These are phyloP conservation scores for Globicephala melas DNA, from an alignment of 2,113 vertebrate species.

Conservation along the genomic window DNA sequence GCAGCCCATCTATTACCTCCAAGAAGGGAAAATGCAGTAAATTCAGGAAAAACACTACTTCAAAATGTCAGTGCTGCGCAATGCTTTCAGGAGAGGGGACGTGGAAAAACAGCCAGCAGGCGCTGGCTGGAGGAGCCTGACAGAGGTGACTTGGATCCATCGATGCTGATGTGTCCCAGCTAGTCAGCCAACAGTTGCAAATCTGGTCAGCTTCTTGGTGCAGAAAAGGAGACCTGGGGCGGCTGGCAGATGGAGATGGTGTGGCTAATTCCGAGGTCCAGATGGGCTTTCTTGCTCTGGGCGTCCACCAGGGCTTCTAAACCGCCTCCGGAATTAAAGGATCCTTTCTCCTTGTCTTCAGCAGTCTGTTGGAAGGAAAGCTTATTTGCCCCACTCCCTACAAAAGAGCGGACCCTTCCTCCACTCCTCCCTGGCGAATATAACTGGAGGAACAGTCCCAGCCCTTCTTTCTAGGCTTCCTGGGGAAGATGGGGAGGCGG, in stretches of 20 bases:
- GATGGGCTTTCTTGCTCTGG: not conserved
- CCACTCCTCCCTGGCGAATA: not conserved
- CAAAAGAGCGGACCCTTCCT: not conserved
- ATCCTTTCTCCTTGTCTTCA: not conserved
- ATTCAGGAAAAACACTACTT: not conserved
- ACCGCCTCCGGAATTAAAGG: not conserved
- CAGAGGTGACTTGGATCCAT: not conserved
- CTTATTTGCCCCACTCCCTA: not conserved
- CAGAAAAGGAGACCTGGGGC: not conserved
- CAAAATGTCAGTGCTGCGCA: not conserved
- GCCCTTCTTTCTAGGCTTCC: not conserved
- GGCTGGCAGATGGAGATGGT: not conserved
- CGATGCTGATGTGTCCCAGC: not conserved
- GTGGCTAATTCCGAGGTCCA: not conserved
- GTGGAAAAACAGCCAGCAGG: accelerated
- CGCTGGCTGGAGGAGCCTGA: not conserved
- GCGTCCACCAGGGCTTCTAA: not conserved
- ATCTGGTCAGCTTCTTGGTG: not conserved
- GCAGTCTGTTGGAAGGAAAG: not conserved
- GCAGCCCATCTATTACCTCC: not conserved
- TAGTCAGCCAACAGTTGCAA: not conserved
- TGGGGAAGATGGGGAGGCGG: not conserved
- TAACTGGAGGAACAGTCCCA: not conserved
- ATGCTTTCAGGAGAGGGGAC: not conserved
- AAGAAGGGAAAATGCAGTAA: not conserved